A percentile compares a stretch with the other conserved stretches of the same genome.
Conservation (phyloP, 1,140 invertebrate species). For the Drusus annulatus region DNA sequence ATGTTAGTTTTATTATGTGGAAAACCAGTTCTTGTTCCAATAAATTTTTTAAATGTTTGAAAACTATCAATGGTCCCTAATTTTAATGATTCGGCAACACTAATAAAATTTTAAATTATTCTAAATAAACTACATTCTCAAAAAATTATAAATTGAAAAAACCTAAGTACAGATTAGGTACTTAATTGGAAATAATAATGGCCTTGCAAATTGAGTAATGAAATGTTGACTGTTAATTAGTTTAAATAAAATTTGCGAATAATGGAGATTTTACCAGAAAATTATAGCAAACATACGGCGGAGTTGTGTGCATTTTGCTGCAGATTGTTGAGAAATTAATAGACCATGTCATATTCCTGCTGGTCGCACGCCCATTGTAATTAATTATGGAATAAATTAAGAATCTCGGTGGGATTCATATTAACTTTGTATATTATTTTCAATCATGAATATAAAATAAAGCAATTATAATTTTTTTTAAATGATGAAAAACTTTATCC, state of each 20-base stretch:
- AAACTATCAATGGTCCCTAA: constrained; percentile 26
- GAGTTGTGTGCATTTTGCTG: too few relatives aligned
- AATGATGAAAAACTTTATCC: too few relatives aligned
- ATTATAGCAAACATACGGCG: not conserved
- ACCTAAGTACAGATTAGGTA: too few relatives aligned
- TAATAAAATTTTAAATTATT: constrained; percentile 22
- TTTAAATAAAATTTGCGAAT: not conserved
- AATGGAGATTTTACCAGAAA: not conserved
- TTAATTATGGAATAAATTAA: constrained; percentile 9
- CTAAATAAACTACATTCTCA: not conserved
- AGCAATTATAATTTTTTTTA: too few relatives aligned
- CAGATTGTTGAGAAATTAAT: constrained; percentile 12
- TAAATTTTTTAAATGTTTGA: not conserved
- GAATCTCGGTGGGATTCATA: not conserved
- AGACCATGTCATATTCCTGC: constrained; percentile 3
- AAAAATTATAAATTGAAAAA: too few relatives aligned
- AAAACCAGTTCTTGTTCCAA: constrained; percentile 20
- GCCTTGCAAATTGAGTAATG: too few relatives aligned
- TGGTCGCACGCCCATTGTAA: not conserved
- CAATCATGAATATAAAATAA: too few relatives aligned
- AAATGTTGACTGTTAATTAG: too few relatives aligned
- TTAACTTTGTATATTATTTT: too few relatives aligned
- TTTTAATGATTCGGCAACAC: constrained; percentile 11
- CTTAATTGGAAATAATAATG: too few relatives aligned
- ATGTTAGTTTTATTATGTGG: constrained; percentile 26